Conservation (phyloP, 2,113 vertebrate species). For the Copsychus sechellarum region DNA sequence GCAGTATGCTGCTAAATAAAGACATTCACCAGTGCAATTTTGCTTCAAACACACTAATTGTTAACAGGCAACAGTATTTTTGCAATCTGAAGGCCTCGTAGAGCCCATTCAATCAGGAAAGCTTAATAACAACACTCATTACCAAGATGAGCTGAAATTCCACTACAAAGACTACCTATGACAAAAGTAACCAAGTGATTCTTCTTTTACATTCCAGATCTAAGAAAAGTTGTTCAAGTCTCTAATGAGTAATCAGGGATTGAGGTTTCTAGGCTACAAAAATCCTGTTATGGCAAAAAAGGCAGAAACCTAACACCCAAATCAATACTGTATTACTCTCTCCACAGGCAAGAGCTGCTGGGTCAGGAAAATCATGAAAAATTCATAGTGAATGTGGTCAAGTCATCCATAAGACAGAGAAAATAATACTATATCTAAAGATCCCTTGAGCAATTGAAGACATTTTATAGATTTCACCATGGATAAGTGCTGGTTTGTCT, state of each 20-base stretch:
- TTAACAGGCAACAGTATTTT: conserved; percentile 32
- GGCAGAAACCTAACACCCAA: conserved; percentile 79
- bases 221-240: conserved; percentile 74
- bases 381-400: conserved; percentile 86
- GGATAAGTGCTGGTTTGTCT: conserved; percentile 85
- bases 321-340: conserved; percentile 86
- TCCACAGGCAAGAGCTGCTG: conserved; percentile 82
- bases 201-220: conserved; percentile 68
- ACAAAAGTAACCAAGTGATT: conserved; percentile 66
- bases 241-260: conserved; percentile 81
- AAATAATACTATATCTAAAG: conserved; percentile 81
- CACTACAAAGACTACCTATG: conserved; percentile 56
- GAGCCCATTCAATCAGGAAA: conserved; percentile 56
- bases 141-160: conserved; percentile 61
- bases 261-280: conserved; percentile 83
- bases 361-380: conserved; percentile 87
- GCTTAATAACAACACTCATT: conserved; percentile 62
- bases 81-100: conserved; percentile 38
- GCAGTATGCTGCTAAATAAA: conserved; percentile 47
- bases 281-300: conserved; percentile 78
- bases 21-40: conserved; percentile 8
- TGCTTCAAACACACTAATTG: conserved; percentile 57
- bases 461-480: conserved; percentile 80
- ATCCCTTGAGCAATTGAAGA: conserved; percentile 79
- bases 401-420: conserved; percentile 83